A percentile compares a stretch with the other conserved stretches of the same genome.
Conservation (phyloP, 2,888 invertebrate genomes). For the Graphium colonna region DNA sequence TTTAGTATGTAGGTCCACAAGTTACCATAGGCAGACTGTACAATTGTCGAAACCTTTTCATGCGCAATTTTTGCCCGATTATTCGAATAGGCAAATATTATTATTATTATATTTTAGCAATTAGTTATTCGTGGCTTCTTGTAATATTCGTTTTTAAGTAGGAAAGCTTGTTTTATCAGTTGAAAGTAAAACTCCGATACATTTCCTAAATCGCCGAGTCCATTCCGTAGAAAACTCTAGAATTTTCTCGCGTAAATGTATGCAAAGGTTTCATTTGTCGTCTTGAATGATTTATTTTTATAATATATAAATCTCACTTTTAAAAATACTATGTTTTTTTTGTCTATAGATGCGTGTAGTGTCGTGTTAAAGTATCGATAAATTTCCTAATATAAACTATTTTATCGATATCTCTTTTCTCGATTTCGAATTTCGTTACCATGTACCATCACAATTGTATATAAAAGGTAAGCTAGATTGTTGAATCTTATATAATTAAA, state of each 20-base stretch:
- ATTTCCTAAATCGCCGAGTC: not conserved
- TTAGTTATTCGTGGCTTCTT: constrained; percentile 43
- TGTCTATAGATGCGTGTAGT: not conserved
- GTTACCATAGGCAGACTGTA: constrained; percentile 67
- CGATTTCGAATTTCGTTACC: constrained; percentile 46
- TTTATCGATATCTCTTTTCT: not conserved
- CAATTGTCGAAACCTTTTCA: constrained; percentile 48
- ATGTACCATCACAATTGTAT: constrained; percentile 62
- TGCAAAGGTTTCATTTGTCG: no score
- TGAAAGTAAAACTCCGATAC: not conserved
- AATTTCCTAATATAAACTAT: constrained; percentile 3
- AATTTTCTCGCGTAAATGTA: no score
- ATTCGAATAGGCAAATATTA: constrained; percentile 15
- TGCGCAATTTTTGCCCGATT: constrained; percentile 30
- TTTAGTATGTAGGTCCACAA: constrained; percentile 54
- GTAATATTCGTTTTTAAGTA: constrained; percentile 51
- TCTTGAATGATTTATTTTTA: no score
- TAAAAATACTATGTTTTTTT: not conserved
- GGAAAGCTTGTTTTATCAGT: constrained; percentile 39
- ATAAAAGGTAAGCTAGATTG: constrained; percentile 59
- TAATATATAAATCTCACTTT: no score
- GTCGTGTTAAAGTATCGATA: not conserved
- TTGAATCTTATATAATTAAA: constrained; percentile 51
- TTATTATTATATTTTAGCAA: constrained; percentile 22
- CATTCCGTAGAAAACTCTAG: not conserved